phyloP scores from a whole-genome alignment of 2,888 invertebrate genomes.

The Oscheius sp. region DNA sequence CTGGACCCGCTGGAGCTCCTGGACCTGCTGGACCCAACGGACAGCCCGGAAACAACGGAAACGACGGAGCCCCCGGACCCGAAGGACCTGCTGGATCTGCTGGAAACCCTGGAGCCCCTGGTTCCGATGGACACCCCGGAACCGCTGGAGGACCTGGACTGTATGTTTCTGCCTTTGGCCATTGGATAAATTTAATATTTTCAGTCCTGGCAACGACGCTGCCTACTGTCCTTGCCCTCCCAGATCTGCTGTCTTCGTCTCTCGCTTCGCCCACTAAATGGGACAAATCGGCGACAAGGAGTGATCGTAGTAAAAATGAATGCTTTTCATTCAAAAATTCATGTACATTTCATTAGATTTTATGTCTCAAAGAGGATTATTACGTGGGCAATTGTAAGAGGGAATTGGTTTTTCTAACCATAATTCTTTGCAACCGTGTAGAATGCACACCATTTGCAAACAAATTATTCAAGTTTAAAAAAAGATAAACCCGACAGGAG shows the following conservation, averaged over 20 bases:
- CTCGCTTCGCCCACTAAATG: conserved; percentile 35
- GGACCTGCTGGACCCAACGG: conserved; percentile 51
- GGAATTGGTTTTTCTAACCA: no score
- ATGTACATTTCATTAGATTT: no score
- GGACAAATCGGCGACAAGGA: no score
- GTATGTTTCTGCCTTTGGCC: neutral
- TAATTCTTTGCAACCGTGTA: no score
- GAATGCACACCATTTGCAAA: no score
- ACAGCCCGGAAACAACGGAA: conserved; percentile 46
- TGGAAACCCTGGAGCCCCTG: conserved; percentile 29
- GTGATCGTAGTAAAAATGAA: no score
- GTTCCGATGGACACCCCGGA: conserved; percentile 23
- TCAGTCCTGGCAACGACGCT: conserved; percentile 48
- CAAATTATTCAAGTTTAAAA: no score
- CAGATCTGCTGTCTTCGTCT: conserved; percentile 52
- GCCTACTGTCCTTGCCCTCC: conserved; percentile 58
- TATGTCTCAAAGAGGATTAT: no score
- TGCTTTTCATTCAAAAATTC: no score
- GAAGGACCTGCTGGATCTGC: conserved; percentile 45
- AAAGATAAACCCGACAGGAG: no score
- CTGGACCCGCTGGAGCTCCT: conserved; percentile 55
- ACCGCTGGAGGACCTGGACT: conserved; percentile 29
- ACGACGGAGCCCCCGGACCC: conserved; percentile 47
- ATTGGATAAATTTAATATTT: neutral
- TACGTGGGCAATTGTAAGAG: no score